Conservation (phyloP, 1,140 invertebrate genomes). For the Bombus waltoni region DNA sequence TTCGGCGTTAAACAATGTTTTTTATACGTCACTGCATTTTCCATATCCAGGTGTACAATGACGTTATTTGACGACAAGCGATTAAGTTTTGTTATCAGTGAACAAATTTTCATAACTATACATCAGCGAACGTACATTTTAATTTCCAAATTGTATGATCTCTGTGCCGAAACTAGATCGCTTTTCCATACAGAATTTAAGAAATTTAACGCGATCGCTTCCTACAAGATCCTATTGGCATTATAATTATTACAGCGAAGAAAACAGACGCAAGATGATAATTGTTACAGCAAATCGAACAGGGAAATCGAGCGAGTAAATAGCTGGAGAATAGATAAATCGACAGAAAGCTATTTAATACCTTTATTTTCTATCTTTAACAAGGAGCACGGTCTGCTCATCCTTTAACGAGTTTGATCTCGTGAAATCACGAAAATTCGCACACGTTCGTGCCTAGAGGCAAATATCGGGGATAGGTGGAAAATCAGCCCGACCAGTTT, state of each 20-base stretch:
- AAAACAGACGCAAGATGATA: too few species aligned
- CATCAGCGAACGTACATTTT: too few species aligned
- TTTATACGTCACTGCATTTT: background rate
- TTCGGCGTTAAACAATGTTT: background rate
- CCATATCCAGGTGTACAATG: background rate
- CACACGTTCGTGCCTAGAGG: background rate
- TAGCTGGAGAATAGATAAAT: too few species aligned
- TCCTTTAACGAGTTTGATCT: background rate
- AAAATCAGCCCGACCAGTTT: conserved; percentile 22
- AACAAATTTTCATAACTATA: background rate
- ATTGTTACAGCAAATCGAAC: too few species aligned
- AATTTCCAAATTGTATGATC: too few species aligned
- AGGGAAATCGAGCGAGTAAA: too few species aligned
- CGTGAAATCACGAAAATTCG: background rate
- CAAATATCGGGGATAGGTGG: background rate
- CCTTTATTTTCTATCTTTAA: too few species aligned
- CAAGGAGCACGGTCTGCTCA: too few species aligned
- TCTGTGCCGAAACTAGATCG: too few species aligned
- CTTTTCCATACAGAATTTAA: background rate
- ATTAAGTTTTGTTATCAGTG: background rate
- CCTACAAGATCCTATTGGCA: background rate
- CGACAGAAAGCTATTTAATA: too few species aligned
- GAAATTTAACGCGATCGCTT: background rate
- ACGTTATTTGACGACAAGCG: background rate
- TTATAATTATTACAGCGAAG: background rate